These are phyloP conservation scores for Pecten maximus DNA, from an alignment of 2,888 invertebrate genomes.

Conservation along the genomic window DNA sequence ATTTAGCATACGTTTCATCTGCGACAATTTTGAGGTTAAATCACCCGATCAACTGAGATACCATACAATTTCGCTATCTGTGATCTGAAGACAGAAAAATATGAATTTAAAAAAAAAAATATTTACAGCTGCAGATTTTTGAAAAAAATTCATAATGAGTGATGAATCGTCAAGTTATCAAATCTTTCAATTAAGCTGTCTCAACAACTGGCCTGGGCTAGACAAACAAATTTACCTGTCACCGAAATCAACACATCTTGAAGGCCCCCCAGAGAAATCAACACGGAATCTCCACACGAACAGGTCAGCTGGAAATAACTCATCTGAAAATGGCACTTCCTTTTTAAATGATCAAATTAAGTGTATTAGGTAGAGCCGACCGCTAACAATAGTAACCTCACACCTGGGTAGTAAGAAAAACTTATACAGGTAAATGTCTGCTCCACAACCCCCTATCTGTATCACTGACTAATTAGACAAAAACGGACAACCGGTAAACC, in stretches of 20 bases:
- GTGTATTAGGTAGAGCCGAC: neutral
- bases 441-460: neutral
- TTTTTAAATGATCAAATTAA: neutral
- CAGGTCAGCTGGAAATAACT: conserved; percentile 24
- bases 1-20: neutral
- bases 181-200: neutral
- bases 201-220: neutral
- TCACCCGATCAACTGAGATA: neutral
- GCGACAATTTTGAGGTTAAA: neutral
- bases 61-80: neutral
- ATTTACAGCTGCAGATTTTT: neutral
- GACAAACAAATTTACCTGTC: conserved; percentile 33
- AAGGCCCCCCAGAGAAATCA: conserved; percentile 24
- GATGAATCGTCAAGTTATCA: neutral
- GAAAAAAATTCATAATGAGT: neutral
- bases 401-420: neutral
- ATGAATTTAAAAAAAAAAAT: neutral
- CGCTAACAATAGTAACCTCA: neutral
- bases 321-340: conserved; percentile 7
- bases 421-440: neutral
- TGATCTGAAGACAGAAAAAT: neutral
- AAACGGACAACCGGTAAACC: neutral
- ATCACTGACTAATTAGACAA: neutral
- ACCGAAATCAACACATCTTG: conserved; percentile 3
- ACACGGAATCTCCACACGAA: neutral